These are phyloP conservation scores for Busseola fusca DNA, from an alignment of 2,888 invertebrate genomes.

Conservation along the genomic window DNA sequence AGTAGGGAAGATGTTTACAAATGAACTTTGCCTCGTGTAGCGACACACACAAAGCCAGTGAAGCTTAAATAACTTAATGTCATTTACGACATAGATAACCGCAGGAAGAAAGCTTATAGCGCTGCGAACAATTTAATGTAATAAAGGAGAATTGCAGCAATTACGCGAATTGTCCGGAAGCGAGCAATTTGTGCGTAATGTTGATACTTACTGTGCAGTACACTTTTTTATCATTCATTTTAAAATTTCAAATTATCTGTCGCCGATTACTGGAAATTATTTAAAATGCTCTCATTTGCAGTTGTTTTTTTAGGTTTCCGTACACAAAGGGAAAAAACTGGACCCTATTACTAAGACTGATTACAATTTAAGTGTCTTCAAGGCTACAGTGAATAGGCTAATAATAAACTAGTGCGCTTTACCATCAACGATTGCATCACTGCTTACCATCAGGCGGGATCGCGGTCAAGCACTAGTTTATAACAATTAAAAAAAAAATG, in stretches of 20 bases:
- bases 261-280: slow-evolving; percentile 30
- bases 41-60: slow-evolving; percentile 27
- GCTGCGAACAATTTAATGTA: slow-evolving; percentile 63
- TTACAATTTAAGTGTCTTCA: too few species aligned
- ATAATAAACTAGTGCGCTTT: too few species aligned
- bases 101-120: slow-evolving; percentile 57
- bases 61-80: slow-evolving; percentile 50
- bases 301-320: slow-evolving; percentile 10
- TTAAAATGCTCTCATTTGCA: slow-evolving; percentile 24
- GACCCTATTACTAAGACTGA: too few species aligned
- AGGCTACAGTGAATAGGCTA: too few species aligned
- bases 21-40: not conserved
- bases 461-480: too few species aligned
- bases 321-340: too few species aligned
- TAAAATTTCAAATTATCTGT: slow-evolving; percentile 27
- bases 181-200: slow-evolving; percentile 66
- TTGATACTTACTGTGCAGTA: slow-evolving; percentile 51
- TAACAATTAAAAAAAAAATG: too few species aligned
- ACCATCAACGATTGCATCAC: too few species aligned
- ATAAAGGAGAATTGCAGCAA: slow-evolving; percentile 70
- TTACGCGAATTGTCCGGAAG: slow-evolving; percentile 68
- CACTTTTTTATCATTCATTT: slow-evolving; percentile 47
- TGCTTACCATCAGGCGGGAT: too few species aligned
- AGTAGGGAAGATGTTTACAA: not conserved
- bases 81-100: slow-evolving; percentile 54